Conservation (phyloP, 2,113 vertebrate species). For the Nibea coibor region DNA sequence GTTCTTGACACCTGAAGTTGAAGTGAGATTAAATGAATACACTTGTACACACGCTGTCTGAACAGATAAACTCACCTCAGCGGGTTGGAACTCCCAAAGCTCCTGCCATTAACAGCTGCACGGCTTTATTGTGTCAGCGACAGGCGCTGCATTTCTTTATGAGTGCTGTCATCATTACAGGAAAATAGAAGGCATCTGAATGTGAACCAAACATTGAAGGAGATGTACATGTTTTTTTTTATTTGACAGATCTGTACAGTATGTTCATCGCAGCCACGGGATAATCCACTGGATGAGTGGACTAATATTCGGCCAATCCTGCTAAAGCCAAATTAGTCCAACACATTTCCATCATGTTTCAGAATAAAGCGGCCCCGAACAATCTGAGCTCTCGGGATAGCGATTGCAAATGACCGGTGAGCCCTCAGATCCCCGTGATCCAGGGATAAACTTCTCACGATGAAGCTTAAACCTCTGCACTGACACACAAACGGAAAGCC, state of each 20-base stretch:
- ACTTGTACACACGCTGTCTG: conserved; percentile 45
- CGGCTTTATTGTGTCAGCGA: conserved; percentile 50
- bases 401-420: conserved; percentile 77
- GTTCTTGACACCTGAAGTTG: conserved; percentile 68
- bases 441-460: conserved; percentile 74
- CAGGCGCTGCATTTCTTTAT: conserved; percentile 9
- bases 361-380: conserved; percentile 71
- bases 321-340: conserved; percentile 82
- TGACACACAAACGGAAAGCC: conserved; percentile 73
- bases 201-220: conserved; percentile 13
- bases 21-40: conserved; percentile 70
- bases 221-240: neutral
- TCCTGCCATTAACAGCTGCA: conserved; percentile 50
- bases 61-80: conserved; percentile 68
- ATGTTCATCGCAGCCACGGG: conserved; percentile 60
- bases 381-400: conserved; percentile 72
- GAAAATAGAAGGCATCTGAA: conserved; percentile 20
- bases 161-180: conserved; percentile 36
- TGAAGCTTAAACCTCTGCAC: conserved; percentile 72
- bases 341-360: conserved; percentile 79
- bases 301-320: conserved; percentile 81
- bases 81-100: conserved; percentile 67
- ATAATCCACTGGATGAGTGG: conserved; percentile 80
- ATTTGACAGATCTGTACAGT: conserved; percentile 63
- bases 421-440: conserved; percentile 77